These are phyloP conservation scores for Gephyroberyx darwinii DNA, from an alignment of 2,797 vertebrate species.

Conservation along the genomic window DNA sequence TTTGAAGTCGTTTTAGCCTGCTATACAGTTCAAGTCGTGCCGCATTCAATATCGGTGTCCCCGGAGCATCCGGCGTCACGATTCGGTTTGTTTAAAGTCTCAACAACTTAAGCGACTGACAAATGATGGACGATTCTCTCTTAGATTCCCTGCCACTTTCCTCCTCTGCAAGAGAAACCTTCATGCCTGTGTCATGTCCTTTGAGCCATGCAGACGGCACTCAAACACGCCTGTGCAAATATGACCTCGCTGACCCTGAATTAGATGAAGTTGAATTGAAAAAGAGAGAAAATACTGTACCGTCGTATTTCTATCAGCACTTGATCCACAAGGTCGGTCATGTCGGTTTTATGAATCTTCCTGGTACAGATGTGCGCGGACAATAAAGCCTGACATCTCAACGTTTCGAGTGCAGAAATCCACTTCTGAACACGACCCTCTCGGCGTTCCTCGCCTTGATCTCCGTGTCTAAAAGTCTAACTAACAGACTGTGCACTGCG, in stretches of 20 bases:
- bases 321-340: background rate
- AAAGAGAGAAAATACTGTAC: constrained; percentile 4
- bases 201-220: constrained; percentile 28
- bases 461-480: no score
- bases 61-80: constrained; percentile 22
- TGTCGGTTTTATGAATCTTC: background rate
- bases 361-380: background rate
- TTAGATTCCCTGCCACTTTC: constrained; percentile 19
- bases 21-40: background rate
- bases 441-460: no score
- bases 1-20: constrained; percentile 29
- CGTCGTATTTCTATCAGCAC: constrained; percentile 6
- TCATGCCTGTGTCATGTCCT: constrained; percentile 30
- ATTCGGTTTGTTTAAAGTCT: constrained; percentile 7
- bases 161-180: constrained; percentile 34
- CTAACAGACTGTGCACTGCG: no score
- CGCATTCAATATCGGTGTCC: background rate
- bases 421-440: no score
- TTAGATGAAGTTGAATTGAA: constrained; percentile 2
- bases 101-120: background rate
- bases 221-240: constrained; percentile 34
- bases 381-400: background rate
- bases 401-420: no score
- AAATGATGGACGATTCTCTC: constrained; percentile 5
- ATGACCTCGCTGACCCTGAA: constrained; percentile 30